Evolutionary conservation across 2,797 vertebrate species (phyloP).

Genomic region (Potorous gilbertii): DNA sequence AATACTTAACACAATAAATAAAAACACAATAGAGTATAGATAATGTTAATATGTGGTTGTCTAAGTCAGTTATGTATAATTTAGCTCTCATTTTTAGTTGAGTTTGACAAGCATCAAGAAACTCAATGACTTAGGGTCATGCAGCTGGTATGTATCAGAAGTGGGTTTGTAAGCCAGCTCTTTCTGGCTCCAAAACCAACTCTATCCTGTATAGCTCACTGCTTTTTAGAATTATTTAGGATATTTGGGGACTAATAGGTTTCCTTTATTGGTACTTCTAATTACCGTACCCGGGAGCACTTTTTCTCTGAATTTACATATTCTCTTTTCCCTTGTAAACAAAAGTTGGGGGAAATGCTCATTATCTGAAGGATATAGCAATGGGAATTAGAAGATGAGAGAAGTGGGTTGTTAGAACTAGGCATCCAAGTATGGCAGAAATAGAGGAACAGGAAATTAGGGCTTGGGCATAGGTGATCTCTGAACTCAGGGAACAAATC

Average conservation of each 20-base stretch:
- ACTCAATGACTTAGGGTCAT: background rate
- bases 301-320: background rate
- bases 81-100: background rate
- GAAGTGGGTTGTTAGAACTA: background rate
- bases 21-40: background rate
- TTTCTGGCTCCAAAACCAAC: background rate
- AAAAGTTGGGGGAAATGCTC: background rate
- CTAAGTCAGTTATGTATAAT: background rate
- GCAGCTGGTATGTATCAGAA: background rate
- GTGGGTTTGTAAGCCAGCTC: background rate
- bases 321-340: background rate
- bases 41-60: background rate
- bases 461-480: background rate
- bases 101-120: background rate
- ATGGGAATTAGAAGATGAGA: background rate
- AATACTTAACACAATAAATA: background rate
- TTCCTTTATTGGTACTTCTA: background rate
- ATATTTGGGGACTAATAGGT: background rate
- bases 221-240: background rate
- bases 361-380: background rate
- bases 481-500: background rate
- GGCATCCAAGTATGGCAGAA: background rate
- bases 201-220: background rate
- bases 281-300: background rate
- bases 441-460: background rate